Evolutionary conservation across 2,113 vertebrate species (phyloP), one percentile per base, ranked within the genome.

Genomic region (Nycticorax nycticorax): DNA sequence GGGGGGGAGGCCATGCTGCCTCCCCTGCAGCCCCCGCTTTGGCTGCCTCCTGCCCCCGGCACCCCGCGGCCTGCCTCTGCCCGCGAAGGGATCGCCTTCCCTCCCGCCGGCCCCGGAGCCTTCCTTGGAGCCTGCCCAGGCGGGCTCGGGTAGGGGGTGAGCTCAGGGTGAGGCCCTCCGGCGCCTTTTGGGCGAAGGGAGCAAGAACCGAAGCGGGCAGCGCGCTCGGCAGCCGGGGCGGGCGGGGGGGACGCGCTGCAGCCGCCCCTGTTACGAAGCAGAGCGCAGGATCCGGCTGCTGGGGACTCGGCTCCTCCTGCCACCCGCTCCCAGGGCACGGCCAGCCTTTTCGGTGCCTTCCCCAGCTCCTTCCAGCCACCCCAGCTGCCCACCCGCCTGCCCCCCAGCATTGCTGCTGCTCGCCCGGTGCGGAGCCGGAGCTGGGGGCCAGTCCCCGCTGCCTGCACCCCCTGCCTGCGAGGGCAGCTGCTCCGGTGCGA

Each of bases 301-400:
- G n/a, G 64, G 26, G 35, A 23, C 64, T 13, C 12, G 11, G 73
- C 12, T 71, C 57, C 23, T 28, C 27, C 28, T 37, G 48, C 28
- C 43, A 12, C 32, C 41, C 13, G 23, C 47, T 76, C 27, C 33
- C 48, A 48, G 39, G 35, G 24, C 6, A 1, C 0, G 2, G 21
- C 48, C 2, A 1, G 17, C 21, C 13, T 28, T 60, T 20, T 15
- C 24, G 22, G n/a, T 18, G 59, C 37, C 32, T 52, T 76, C 22
- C 81, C 5, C 33, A 8, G 37, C 22, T 37, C 35, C 37, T 57
- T 3, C 27, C 14, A 63, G 35, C 32, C 4, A 0, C 24, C 0
- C 1, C 27, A 30, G 13, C 47, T 30, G 8, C 32, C 37, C 24
- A 4, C 28, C 15, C 2, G 1, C 23, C 3, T 1, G 8, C 32